Base-by-base conservation (phyloP, 2,888 invertebrate species). In the Timema cristinae region DNA sequence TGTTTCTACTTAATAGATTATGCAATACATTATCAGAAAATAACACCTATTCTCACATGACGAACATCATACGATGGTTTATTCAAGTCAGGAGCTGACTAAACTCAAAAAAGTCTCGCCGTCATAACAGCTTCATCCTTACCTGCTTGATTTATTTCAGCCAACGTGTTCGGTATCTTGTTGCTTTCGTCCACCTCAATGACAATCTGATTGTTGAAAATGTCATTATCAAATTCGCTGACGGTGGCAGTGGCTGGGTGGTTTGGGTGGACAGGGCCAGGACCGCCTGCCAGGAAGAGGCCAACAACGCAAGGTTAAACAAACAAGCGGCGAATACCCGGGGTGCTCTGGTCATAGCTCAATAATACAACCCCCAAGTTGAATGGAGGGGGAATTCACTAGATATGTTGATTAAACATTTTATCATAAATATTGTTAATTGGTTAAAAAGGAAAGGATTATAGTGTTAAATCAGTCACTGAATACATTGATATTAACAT, bases 121-220 rank as follows among this genome's bases (percentile, higher is more conserved):
- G 32, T 32, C 32, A 32, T 32, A 32, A 32, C 32, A 32, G 32
- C 32, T 32, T 32, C 32, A 32, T 32, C 66, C 78, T 79, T 79
- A 77, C 79, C 78, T 75, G 79, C 78, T 72, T 77, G 76, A 73
- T 79, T 79, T 72, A 78, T 76, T 78, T 84, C 85, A 73, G 85
- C 84, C 79, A 87, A 87, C 75, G 88, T 83, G 77, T 85, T 85
- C 32, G 84, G 83, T 79, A 88, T 83, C 78, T 87, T 86, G 81
- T 89, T 88, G 73, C 86, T 87, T 83, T 87, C 87, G 75, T 88
- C 87, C 79, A 88, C 85, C 82, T 88, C 87, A 81, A 88, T 87
- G 80, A 87, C 83, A 81, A 89, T 88, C 83, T 88, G 88, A 79
- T 82, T 77, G 78, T 81, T 51, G 79, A 83, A 74, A 78, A 81